These are phyloP conservation scores for Rhaphigaster nebulosa DNA, from an alignment of 2,888 invertebrate genomes.

Conservation along the genomic window DNA sequence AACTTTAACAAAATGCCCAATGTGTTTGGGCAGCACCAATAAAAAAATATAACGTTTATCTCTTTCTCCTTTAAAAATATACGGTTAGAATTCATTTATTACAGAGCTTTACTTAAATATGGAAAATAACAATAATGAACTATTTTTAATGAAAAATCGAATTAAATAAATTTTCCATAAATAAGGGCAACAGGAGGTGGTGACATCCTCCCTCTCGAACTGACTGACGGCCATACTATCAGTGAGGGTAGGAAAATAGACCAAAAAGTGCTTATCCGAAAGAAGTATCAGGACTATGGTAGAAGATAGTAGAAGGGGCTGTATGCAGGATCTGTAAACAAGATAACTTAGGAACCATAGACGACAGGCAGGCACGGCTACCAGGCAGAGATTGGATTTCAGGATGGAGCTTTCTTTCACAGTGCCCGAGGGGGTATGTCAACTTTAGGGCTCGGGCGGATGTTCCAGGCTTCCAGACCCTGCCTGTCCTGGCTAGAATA, in stretches of 20 bases:
- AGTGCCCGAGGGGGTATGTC: background rate
- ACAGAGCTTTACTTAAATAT: no score
- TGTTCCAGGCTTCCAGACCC: background rate
- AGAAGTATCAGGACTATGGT: background rate
- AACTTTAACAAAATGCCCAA: no score
- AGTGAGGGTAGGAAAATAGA: background rate
- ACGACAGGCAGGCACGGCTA: background rate
- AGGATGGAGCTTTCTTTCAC: background rate
- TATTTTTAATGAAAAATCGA: background rate
- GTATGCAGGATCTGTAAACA: conserved; percentile 22
- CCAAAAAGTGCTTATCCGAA: background rate
- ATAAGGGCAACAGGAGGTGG: background rate
- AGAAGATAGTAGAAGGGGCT: background rate
- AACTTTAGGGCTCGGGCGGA: background rate
- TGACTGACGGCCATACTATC: background rate
- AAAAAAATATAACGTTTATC: no score
- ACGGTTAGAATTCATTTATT: no score
- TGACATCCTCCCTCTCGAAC: background rate
- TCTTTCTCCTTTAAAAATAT: no score
- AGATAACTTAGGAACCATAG: background rate
- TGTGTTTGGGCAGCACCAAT: no score
- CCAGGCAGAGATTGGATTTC: conserved; percentile 24
- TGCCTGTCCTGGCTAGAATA: background rate
- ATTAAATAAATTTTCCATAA: background rate
- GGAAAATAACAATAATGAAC: no score